Percentiles rank a stretch among this genome's conserved stretches.
These are phyloP conservation scores for Montipora sp. DNA, from an alignment of 64 coral and sea anemone genomes.

Conservation along the genomic window DNA sequence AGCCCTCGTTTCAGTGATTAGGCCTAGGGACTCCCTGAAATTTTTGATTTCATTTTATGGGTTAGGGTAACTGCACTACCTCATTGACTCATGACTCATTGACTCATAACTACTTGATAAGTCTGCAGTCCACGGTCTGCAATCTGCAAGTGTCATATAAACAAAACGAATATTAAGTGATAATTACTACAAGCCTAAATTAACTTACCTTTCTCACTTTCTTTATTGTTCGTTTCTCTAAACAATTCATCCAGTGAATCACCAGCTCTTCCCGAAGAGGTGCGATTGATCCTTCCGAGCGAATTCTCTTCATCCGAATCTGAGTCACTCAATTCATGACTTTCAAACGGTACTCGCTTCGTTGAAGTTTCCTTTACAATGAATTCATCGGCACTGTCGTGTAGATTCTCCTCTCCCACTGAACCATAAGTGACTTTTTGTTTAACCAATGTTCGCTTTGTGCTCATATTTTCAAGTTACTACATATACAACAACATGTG, in stretches of 20 bases:
- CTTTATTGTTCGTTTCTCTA: neutral
- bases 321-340: constrained; percentile 21
- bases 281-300: constrained; percentile 54
- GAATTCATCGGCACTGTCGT: constrained; percentile 4
- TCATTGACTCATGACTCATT: no score
- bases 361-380: constrained; percentile 20
- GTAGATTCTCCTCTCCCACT: constrained; percentile 12
- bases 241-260: constrained; percentile 29
- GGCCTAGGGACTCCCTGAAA: no score
- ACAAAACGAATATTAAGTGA: no score
- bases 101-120: no score
- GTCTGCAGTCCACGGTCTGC: no score
- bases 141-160: no score
- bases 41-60: no score
- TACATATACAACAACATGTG: neutral
- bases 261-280: neutral
- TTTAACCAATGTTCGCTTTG: constrained; percentile 56
- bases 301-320: constrained; percentile 70
- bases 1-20: no score
- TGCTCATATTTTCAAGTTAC: neutral
- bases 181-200: no score
- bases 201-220: neutral
- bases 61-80: no score
- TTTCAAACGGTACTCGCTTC: constrained; percentile 50
- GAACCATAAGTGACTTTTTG: constrained; percentile 37